A percentile compares a stretch with the other conserved stretches of the same genome.
phyloP scores from a whole-genome alignment of 2,113 vertebrate genomes.

The cat (Felis catus) region F.catus_Fca126_mat1.0 CM031412.1:4637001-4637500 shows the following conservation, averaged over 20 bases:
- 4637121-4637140: not conserved
- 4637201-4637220: not conserved
- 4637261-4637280: not conserved
- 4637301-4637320: not conserved
- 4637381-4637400: not conserved
- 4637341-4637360: not conserved
- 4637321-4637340: not conserved
- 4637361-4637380: not conserved
- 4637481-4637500: too few species aligned
- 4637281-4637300: not conserved
- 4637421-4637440: too few species aligned
- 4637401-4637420: not conserved
- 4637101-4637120: not conserved
- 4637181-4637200: not conserved
- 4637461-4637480: too few species aligned
- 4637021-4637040: not conserved
- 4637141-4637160: not conserved
- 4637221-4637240: not conserved
- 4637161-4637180: not conserved
- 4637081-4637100: not conserved
- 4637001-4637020: not conserved
- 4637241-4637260: not conserved
- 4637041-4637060: not conserved
- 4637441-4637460: too few species aligned
- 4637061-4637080: not conserved